Evolutionary conservation across 2,888 invertebrate species (phyloP).

Genomic region (Zeuzera pyrina): DNA sequence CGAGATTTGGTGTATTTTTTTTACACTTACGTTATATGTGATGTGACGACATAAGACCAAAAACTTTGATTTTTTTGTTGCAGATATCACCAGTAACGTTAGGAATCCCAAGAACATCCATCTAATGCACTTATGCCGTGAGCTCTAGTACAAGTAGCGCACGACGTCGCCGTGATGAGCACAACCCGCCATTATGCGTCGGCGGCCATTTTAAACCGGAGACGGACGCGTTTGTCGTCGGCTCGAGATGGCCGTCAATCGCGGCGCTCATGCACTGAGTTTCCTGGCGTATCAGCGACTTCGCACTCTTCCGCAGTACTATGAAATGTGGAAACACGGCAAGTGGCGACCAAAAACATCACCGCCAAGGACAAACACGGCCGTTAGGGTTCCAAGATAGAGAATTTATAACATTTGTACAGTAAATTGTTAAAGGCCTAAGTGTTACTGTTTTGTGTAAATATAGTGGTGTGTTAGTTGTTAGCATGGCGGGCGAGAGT

Average conservation of each 20-base stretch:
- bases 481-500: constrained; percentile 54
- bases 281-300: constrained; percentile 48
- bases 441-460: constrained; percentile 68
- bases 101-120: constrained; percentile 21
- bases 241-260: constrained; percentile 65
- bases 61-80: constrained; percentile 26
- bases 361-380: constrained; percentile 64
- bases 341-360: constrained; percentile 81
- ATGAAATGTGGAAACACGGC: constrained; percentile 85
- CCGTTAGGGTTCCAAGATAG: constrained; percentile 67
- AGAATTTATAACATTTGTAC: constrained; percentile 44
- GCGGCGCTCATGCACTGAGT: constrained; percentile 40
- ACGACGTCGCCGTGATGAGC: constrained; percentile 69
- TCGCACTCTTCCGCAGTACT: constrained; percentile 47
- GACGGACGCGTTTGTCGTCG: constrained; percentile 61
- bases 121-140: constrained; percentile 55
- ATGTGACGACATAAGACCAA: too few relatives aligned
- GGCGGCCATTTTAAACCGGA: constrained; percentile 69
- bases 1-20: too few relatives aligned
- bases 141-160: constrained; percentile 52
- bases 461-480: constrained; percentile 64
- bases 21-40: too few relatives aligned
- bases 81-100: constrained; percentile 52
- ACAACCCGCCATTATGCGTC: constrained; percentile 69
- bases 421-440: constrained; percentile 60